A percentile compares a stretch with the other conserved stretches of the same genome.
Evolutionary conservation across 2,888 invertebrate species (phyloP).

Genomic region (Andrena bucephala): DNA sequence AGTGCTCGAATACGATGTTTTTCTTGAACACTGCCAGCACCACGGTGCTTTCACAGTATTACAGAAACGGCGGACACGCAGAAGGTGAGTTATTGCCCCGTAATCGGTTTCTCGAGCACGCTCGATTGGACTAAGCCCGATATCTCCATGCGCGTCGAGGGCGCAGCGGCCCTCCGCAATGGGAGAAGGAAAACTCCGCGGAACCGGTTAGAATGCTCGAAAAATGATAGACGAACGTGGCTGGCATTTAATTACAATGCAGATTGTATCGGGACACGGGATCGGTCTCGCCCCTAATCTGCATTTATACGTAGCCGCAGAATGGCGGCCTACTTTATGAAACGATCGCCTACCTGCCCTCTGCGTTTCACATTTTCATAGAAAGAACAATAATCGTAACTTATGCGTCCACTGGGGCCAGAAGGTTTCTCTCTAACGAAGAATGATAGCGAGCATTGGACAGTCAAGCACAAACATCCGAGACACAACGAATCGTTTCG

Average conservation of each 20-base stretch:
- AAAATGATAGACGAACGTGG: slow-evolving; percentile 52
- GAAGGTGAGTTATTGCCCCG: not conserved
- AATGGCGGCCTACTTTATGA: slow-evolving; percentile 42
- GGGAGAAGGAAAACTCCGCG: slow-evolving; percentile 38
- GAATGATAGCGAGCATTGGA: not conserved
- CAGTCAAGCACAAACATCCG: not conserved
- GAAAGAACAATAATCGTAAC: slow-evolving; percentile 19
- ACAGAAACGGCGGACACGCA: not conserved
- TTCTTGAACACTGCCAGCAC: not conserved
- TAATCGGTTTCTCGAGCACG: slow-evolving; percentile 8
- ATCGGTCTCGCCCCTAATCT: slow-evolving; percentile 54
- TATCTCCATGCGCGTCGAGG: slow-evolving; percentile 19
- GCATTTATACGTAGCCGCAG: slow-evolving; percentile 35
- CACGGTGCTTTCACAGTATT: not conserved
- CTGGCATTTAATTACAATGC: slow-evolving; percentile 60
- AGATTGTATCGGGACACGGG: slow-evolving; percentile 50
- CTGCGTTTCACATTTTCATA: slow-evolving; percentile 8
- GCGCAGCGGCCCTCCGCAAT: slow-evolving; percentile 8
- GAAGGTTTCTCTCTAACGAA: slow-evolving; percentile 15
- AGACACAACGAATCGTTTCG: not conserved
- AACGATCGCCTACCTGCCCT: slow-evolving; percentile 15
- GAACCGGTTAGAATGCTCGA: slow-evolving; percentile 60
- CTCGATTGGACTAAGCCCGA: not conserved
- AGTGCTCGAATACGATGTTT: not conserved
- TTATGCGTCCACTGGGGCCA: not conserved